Base-by-base conservation (phyloP, 2,113 vertebrate species). In the Aegithalos caudatus region DNA sequence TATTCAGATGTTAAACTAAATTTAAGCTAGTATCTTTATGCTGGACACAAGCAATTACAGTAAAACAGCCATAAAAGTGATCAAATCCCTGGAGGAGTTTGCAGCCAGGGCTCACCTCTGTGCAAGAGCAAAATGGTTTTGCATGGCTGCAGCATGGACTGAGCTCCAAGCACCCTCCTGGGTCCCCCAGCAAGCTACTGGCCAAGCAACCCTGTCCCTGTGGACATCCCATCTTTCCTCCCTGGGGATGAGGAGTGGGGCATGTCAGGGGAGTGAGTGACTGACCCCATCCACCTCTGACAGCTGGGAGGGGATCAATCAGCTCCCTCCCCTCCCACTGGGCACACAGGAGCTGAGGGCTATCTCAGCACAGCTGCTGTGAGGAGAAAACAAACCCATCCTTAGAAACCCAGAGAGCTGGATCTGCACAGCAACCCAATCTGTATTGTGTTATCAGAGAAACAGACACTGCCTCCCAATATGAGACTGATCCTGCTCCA, bases 301-400 rank as follows among this genome's bases (percentile, higher is more conserved):
- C 40, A 69, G 57, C 14, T 0, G 23, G 31, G 60, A 88, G 1
- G 16, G 42, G 38, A 64, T 87, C 78, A 72, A 93, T 85, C 92
- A 72, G 31, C 64, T 66, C 47, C 29, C 84, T 58, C 22, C 60
- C 38, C 42, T 79, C 51, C 56, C 70, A 22, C 56, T 12, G 53
- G 67, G 77, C 69, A 67, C 31, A 31, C 53, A 60, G 81, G 18
- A 62, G 65, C 61, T 69, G 61, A 82, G 86, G 81, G 48, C 81
- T 91, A 44, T 76, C 35, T 42, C 40, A 54, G 28, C 81, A 76
- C 44, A 64, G 73, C 87, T 81, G 80, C 56, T 0, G 0, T 20
- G 48, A 64, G 90, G 17, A 82, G 90, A 92, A 95, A 96, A 38
- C 71, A 80, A 95, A 90, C 54, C 62, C 67, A 66, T 58, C 58